phyloP scores from a whole-genome alignment of 2,888 invertebrate genomes.

The Bimastos eiseni region DNA sequence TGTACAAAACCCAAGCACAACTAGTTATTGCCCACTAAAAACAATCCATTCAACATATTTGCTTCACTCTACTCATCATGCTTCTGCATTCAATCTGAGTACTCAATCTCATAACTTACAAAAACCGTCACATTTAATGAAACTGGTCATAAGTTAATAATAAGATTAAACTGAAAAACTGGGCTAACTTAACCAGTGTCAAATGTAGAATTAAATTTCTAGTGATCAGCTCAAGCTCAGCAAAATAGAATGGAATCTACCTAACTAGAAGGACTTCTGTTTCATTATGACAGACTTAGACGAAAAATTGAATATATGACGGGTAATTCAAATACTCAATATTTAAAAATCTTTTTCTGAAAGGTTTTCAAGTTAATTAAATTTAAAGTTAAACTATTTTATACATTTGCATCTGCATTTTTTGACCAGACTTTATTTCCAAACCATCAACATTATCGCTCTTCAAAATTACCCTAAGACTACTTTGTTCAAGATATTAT shows the following conservation, averaged over 20 bases:
- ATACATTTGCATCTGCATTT: too few species aligned
- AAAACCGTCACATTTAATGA: background rate
- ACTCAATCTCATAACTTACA: background rate
- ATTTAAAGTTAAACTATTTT: too few species aligned
- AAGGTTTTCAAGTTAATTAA: too few species aligned
- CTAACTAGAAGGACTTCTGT: background rate
- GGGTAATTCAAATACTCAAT: too few species aligned
- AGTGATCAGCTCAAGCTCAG: background rate
- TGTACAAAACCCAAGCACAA: background rate
- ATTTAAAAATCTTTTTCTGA: too few species aligned
- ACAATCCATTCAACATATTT: background rate
- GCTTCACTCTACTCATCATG: background rate
- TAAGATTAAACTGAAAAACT: background rate
- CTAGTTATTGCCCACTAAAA: slow-evolving; percentile 4
- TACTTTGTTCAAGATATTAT: too few species aligned
- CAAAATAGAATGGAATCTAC: background rate
- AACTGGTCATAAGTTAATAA: background rate
- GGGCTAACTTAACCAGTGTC: background rate
- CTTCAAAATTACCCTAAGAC: too few species aligned
- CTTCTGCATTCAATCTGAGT: too few species aligned
- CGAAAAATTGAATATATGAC: background rate
- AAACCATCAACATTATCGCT: too few species aligned
- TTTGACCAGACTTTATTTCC: too few species aligned
- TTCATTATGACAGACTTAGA: too few species aligned
- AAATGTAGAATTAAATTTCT: background rate